Conservation (phyloP, 1,140 invertebrate genomes). For the Zaprionus vittiger region DNA sequence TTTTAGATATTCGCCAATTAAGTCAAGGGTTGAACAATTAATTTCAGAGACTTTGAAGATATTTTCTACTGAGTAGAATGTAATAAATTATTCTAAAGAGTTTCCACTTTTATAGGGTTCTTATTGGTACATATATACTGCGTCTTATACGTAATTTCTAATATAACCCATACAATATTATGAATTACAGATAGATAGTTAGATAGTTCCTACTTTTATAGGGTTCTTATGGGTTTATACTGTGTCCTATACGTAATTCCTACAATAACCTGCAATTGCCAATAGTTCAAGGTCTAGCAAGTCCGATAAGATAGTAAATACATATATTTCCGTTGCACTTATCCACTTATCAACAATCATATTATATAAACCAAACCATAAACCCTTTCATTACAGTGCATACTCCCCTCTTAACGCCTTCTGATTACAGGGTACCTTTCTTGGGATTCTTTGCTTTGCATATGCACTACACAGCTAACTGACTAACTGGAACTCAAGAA, state of each 20-base stretch:
- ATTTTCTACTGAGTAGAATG: no score
- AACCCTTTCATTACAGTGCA: background rate
- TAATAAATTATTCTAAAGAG: background rate
- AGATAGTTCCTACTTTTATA: background rate
- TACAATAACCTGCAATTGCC: background rate
- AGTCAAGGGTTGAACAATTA: no score
- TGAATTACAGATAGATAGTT: background rate
- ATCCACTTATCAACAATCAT: background rate
- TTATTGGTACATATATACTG: no score
- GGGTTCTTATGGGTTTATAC: background rate
- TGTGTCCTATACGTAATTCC: background rate
- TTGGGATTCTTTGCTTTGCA: conserved; percentile 30
- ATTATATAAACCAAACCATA: background rate
- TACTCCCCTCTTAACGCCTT: conserved; percentile 14
- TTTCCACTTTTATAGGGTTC: no score
- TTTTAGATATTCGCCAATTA: no score
- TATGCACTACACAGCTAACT: conserved; percentile 8
- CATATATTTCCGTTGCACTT: background rate
- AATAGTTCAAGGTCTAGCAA: background rate
- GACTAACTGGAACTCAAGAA: conserved; percentile 71
- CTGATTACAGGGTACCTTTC: conserved; percentile 39
- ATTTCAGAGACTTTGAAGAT: no score
- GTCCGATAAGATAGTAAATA: background rate
- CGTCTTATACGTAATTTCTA: no score
- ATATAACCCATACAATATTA: background rate